phyloP scores from a whole-genome alignment of 2,888 invertebrate species.

The Atrina japonica region DNA sequence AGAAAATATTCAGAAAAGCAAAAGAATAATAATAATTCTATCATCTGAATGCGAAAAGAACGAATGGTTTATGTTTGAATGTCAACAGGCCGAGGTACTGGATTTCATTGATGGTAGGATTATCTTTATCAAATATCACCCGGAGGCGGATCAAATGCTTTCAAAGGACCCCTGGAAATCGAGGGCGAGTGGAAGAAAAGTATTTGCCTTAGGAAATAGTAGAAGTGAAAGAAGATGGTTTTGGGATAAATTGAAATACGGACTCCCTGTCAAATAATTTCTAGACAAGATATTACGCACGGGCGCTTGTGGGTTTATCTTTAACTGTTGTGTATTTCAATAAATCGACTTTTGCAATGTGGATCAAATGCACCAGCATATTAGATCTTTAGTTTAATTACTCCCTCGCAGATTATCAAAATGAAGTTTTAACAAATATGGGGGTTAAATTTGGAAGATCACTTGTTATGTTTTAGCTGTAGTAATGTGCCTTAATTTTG shows the following conservation, averaged over 20 bases:
- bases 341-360: too few relatives aligned
- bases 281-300: too few relatives aligned
- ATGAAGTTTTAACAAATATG: too few relatives aligned
- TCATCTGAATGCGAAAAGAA: constrained; percentile 42
- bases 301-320: too few relatives aligned
- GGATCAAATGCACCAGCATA: too few relatives aligned
- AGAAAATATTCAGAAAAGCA: constrained; percentile 50
- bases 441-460: too few relatives aligned
- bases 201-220: constrained; percentile 42
- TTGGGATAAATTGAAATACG: constrained; percentile 58
- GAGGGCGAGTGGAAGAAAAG: constrained; percentile 48
- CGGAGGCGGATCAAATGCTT: constrained; percentile 39
- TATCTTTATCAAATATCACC: constrained; percentile 53
- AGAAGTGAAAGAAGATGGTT: constrained; percentile 45
- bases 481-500: too few relatives aligned
- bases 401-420: too few relatives aligned
- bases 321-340: too few relatives aligned
- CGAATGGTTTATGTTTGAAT: constrained; percentile 52
- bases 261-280: constrained; percentile 45
- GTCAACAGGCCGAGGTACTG: constrained; percentile 47
- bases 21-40: constrained; percentile 47
- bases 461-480: too few relatives aligned
- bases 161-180: constrained; percentile 48
- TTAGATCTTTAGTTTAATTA: too few relatives aligned
- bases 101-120: constrained; percentile 54